Evolutionary conservation across 1,140 invertebrate genomes (phyloP), one percentile per base, ranked within the genome.

Genomic region (Apis cerana): DNA sequence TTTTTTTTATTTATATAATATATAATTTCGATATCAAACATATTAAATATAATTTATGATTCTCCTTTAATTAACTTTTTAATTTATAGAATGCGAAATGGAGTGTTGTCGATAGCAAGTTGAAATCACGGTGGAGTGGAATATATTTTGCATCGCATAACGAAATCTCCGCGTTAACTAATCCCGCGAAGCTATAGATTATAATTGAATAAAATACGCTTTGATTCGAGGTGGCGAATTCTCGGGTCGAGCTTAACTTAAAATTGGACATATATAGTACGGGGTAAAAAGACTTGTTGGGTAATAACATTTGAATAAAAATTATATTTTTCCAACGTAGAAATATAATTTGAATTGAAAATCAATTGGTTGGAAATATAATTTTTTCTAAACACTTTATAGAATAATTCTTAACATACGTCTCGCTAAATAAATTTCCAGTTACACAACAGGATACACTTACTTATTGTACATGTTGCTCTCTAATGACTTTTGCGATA

Each of bases 21-120:
- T n/a, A n/a, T 50, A 62, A 70, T 61, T 17, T 21, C 5, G 10
- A 56, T 80, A 70, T 62, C 43, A 72, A 62, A 52, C 33, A 7
- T 33, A 33, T 33, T 33, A 62, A 54, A 15, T 19, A 21, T 27
- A 27, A 13, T 3, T 15, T 43, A 5, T 4, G 48, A 52, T 58
- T 62, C 17, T 67, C 0, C 0, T 59, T 1, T 62, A 61, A 62
- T 80, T 72, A 80, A 19, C 13, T 61, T 11, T 33, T 11, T 2
- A 54, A 62, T 71, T 71, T 54, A 80, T 33, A 19, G 58, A 64
- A 56, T 80, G 58, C n/a, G 23, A 80, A 62, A 19, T 12, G 17
- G 19, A 15, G 58, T 62, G 58, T 43, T 27, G 56, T 23, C 15
- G 54, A 17, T 80, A 71, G 71, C 43, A 23, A 15, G 17, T 0